Conservation (phyloP, 2,113 vertebrate species). For the Mionectes macconnelli region DNA sequence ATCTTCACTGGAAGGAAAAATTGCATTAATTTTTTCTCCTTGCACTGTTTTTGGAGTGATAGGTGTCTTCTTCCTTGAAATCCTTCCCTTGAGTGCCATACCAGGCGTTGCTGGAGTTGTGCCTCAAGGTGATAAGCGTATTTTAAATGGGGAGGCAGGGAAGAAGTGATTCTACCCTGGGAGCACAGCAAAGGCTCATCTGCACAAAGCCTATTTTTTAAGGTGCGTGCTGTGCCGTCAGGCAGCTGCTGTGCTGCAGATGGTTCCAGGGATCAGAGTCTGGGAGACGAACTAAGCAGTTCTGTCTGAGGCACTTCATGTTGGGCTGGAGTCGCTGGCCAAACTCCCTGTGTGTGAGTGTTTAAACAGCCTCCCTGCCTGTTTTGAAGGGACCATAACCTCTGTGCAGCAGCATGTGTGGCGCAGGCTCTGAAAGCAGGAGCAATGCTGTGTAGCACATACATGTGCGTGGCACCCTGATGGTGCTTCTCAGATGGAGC, state of each 20-base stretch:
- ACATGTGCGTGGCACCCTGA: background rate
- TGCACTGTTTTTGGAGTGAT: background rate
- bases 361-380: background rate
- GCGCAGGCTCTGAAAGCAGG: background rate
- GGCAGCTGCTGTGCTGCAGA: background rate
- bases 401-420: background rate
- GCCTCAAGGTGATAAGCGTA: background rate
- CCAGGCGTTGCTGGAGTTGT: background rate
- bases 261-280: background rate
- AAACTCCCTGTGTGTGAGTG: background rate
- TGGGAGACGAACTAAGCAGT: background rate
- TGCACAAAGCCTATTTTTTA: background rate
- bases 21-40: background rate
- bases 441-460: rapidly evolving
- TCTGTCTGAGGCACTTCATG: background rate
- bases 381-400: background rate
- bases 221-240: rapidly evolving
- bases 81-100: background rate
- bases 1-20: background rate
- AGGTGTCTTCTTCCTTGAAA: background rate
- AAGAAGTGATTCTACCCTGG: background rate
- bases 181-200: background rate
- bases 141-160: background rate
- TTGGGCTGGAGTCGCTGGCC: background rate
- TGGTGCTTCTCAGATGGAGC: background rate